Conservation (phyloP, 2,888 invertebrate genomes). For the Volucella zonaria region DNA sequence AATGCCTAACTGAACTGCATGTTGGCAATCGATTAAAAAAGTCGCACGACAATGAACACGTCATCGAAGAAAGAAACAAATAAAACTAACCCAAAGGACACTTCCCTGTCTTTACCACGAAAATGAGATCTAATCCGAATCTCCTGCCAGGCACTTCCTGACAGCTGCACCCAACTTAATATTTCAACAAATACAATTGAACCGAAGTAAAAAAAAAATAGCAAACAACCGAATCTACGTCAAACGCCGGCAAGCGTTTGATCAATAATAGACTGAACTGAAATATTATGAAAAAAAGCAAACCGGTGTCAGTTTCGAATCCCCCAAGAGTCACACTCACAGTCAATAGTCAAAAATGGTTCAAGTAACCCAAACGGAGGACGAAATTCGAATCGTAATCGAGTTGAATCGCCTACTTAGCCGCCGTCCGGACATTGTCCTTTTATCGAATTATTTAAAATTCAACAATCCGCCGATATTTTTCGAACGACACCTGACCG, state of each 20-base stretch:
- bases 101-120: not conserved
- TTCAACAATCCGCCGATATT: slow-evolving; percentile 82
- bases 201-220: not conserved
- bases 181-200: not conserved
- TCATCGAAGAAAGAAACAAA: no score
- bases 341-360: slow-evolving; percentile 77
- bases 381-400: slow-evolving; percentile 81
- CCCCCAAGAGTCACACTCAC: not conserved
- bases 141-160: not conserved
- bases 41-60: no score
- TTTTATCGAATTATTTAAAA: slow-evolving; percentile 80
- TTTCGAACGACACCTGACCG: slow-evolving; percentile 80
- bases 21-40: no score
- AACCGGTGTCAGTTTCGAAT: slow-evolving; percentile 19
- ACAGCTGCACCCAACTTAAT: not conserved
- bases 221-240: slow-evolving; percentile 45
- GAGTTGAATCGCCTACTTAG: slow-evolving; percentile 80
- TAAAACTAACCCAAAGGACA: no score
- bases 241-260: slow-evolving; percentile 68
- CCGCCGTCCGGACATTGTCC: slow-evolving; percentile 80
- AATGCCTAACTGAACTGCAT: no score
- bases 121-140: not conserved
- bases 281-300: slow-evolving; percentile 1
- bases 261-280: slow-evolving; percentile 67
- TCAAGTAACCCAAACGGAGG: slow-evolving; percentile 81